Evolutionary conservation across 2,797 vertebrate genomes (phyloP).

Genomic region (Eidolon dupreanum): DNA sequence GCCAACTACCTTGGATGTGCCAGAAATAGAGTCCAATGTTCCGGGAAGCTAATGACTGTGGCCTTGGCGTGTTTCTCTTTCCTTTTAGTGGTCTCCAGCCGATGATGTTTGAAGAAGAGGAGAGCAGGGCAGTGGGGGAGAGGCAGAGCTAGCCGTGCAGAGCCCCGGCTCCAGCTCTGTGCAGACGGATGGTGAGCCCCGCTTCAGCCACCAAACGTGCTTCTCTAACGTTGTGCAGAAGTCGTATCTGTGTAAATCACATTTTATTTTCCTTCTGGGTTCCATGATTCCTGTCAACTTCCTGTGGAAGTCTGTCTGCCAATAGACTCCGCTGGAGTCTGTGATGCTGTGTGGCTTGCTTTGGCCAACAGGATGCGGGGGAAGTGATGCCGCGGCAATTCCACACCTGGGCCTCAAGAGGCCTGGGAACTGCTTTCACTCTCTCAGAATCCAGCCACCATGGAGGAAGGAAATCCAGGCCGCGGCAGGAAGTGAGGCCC

Average conservation of each 20-base stretch:
- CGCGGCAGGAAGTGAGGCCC: background rate
- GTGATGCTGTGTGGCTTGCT: accelerated
- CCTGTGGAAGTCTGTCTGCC: background rate
- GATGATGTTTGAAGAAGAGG: background rate
- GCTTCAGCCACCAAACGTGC: accelerated
- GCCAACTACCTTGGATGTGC: conserved; percentile 2
- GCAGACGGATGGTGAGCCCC: background rate
- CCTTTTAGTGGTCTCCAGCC: conserved; percentile 46
- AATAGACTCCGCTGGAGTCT: background rate
- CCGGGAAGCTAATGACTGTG: conserved; percentile 35
- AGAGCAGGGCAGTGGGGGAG: background rate
- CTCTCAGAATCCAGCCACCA: background rate
- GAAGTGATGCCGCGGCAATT: accelerated
- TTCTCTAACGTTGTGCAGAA: accelerated
- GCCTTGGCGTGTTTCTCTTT: conserved; percentile 17
- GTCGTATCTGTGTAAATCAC: background rate
- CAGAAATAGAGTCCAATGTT: conserved; percentile 67
- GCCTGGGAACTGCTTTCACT: background rate
- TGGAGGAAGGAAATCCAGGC: background rate
- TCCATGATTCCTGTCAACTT: background rate
- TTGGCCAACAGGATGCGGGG: background rate
- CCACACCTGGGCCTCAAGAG: background rate
- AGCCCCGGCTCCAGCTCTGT: background rate
- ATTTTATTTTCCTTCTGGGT: background rate
- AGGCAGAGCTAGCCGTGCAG: background rate